Evolutionary conservation across 2,888 invertebrate species (phyloP), one percentile per base, ranked within the genome.

Genomic region (Eupeodes luniger): DNA sequence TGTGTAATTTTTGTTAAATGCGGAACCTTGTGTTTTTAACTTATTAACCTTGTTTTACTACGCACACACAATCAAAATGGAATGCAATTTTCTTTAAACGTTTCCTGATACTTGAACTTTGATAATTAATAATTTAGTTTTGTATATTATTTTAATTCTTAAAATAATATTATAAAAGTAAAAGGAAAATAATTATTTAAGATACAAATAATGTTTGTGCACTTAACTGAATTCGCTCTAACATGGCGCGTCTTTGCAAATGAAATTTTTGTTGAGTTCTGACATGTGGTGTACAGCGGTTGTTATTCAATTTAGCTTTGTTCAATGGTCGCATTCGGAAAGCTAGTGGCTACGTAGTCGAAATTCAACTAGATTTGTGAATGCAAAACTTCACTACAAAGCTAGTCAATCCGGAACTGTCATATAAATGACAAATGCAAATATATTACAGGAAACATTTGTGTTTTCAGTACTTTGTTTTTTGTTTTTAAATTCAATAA

Each of bases 191-290:
- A 59, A 34, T 36, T 1, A 6, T 5, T 57, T 27, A 6, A 59
- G 34, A 4, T 14, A 12, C 10, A 34, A 34, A 34, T 14, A 14
- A 34, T 62, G 36, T 40, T 62, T 62, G 40, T 16, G 40, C 61
- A 62, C 61, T 9, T 12, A 57, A n/a, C 1, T 62, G 16, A 62
- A 36, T 57, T 57, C 12, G 55, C 55, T 55, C 10, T 57, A 57
- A 57, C 55, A 57, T 57, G 55, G 55, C 55, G 61, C 61, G 64
- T 66, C 64, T n/a, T 66, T 66, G n/a, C 44, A 61, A 61, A 9
- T 36, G 12, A 27, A 27, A 14, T 27, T 27, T 27, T 27, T 27
- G 27, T n/a, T 27, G 9, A 61, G 9, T 9, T 40, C 19, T 64
- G 64, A 64, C 64, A 64, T 64, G 44, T 44, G 44, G 16, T 12